Evolutionary conservation across 2,113 vertebrate genomes (phyloP), one percentile per base, ranked within the genome.

Genomic region (Bufo gargarizans): DNA sequence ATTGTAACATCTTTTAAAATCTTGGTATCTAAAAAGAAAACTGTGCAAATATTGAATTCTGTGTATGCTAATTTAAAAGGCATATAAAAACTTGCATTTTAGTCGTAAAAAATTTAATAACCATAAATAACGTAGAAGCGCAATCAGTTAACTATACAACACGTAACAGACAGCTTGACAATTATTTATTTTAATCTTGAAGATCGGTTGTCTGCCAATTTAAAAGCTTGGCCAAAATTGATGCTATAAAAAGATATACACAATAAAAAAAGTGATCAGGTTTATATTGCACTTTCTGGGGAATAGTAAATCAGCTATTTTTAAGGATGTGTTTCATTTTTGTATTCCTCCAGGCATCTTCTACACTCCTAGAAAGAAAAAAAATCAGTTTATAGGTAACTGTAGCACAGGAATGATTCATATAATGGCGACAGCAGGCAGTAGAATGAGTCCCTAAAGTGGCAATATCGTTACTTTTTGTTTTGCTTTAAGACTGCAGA

Each of bases 371-470:
- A 90, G 93, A 94, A 95, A 94, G 95, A 90, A 84, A 93, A 94
- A 95, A 89, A 95, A 94, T 94, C 92, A 91, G 94, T 96, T 96
- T 95, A 96, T 94, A 92, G 94, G 94, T 94, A 95, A 95, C 94
- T 95, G 92, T 94, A 95, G 93, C 92, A 93, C 94, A 93, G 93
- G 94, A 96, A 95, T 95, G 94, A 94, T 95, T 95, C 93, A 93
- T 94, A 92, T 94, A 95, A 95, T 95, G 93, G 94, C 94, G 95
- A 94, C 95, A 95, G 95, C 95, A 94, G 94, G 94, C 95, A 96
- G 94, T 93, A 94, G 53, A 95, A 95, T 95, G 94, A 94, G 93
- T 95, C 94, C 93, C 94, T 94, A 94, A 96, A 94, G 93, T 94
- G 93, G 93, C 94, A 95, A 95, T 95, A 95, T 95, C 94, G 94